Conservation (phyloP, 2,888 invertebrate species). For the Heliothis peltigera region DNA sequence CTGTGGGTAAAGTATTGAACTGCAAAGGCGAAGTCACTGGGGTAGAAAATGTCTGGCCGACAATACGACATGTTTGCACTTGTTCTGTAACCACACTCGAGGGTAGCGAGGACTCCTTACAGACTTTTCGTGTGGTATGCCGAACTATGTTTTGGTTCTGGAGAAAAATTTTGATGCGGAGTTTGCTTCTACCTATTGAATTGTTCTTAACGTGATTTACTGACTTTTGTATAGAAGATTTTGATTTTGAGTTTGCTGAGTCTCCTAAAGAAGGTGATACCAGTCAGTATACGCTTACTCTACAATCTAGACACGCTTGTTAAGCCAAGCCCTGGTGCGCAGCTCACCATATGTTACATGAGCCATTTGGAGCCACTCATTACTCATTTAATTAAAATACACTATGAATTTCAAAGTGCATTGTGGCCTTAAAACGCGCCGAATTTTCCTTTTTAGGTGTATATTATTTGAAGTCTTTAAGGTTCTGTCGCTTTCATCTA, state of each 20-base stretch:
- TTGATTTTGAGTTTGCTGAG: too few species aligned
- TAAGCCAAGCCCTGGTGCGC: too few species aligned
- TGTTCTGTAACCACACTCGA: constrained; percentile 53
- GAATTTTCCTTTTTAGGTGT: too few species aligned
- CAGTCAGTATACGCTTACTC: too few species aligned
- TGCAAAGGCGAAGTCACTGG: constrained; percentile 44
- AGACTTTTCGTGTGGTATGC: constrained; percentile 31
- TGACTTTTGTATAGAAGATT: neutral
- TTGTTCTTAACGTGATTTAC: neutral
- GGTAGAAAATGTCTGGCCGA: constrained; percentile 27
- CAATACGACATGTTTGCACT: constrained; percentile 45
- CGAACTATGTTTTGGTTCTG: constrained; percentile 20
- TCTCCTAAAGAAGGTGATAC: too few species aligned
- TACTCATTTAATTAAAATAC: too few species aligned
- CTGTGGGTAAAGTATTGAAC: constrained; percentile 23
- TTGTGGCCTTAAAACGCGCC: too few species aligned
- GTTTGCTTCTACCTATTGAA: neutral
- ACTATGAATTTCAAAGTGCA: too few species aligned
- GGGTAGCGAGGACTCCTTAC: constrained; percentile 29
- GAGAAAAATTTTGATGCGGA: constrained; percentile 5
- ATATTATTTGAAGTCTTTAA: too few species aligned
- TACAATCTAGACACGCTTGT: too few species aligned
- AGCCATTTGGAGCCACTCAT: too few species aligned
- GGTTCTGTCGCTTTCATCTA: neutral
- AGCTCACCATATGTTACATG: too few species aligned